Evolutionary conservation across 1,140 invertebrate genomes (phyloP), one percentile per base, ranked within the genome.

Genomic region (Stegodyphus mimosarum): DNA sequence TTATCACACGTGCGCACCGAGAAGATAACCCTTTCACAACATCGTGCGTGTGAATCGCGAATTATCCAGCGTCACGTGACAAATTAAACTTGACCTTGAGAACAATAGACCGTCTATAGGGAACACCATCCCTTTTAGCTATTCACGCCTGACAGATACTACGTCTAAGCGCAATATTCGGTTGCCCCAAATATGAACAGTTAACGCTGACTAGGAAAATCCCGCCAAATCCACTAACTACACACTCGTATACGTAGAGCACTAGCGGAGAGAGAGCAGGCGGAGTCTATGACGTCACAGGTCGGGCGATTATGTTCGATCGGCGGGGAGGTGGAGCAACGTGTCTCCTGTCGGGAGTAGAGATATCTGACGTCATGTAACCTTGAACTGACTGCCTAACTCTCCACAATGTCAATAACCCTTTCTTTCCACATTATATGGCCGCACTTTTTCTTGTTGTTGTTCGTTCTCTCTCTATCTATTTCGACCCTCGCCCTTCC

Each of bases 241-340:
- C 33, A 33, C 33, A 33, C 33, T 33, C 33, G 3, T 33, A n/a
- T n/a, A n/a, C n/a, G n/a, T n/a, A n/a, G n/a, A 33, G 33, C 1
- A 33, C 33, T 33, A 33, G 3, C 33, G 33, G 33, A 33, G 71
- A 52, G 15, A 64, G 55, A 80, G 63, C 80, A 83, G 80, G 80
- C 80, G 80, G 80, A 67, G 80, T 74, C 17, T 74, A 7, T 74
- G 80, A 83, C 80, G 80, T 83, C 80, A 83, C 80, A 67, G 17
- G 52, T 83, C 80, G 71, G 73, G 70, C 80, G 69, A 83, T 83
- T 83, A 73, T 83, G 80, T 74, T 83, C 80, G 80, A 74, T 83
- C 70, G 66, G 53, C 70, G 70, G 80, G 80, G 71, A 74, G 72
- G 80, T 64, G 70, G 80, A 74, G 78, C 48, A 70, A 71, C 78